Evolutionary conservation across 1,140 invertebrate genomes (phyloP), one percentile per base, ranked within the genome.

Genomic region (Lasaia peninsularis): DNA sequence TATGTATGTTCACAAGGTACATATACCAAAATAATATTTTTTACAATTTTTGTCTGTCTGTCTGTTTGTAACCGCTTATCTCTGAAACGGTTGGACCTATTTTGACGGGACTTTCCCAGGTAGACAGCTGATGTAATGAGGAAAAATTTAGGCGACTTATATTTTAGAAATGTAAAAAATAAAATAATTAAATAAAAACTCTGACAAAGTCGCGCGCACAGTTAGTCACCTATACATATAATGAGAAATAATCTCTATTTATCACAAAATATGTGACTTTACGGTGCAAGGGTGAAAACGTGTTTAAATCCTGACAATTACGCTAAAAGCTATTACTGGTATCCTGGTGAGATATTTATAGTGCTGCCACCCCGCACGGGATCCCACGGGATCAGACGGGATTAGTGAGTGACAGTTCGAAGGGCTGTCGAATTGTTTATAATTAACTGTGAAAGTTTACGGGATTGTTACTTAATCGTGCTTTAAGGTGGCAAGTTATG

Each of bases 401-500:
- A 44, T 44, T 44, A 44, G 37, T 9, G 35, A 44, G 37, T 44
- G 37, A 44, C 37, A 44, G 37, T 9, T 44, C 37, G 37, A 10
- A 44, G 37, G 37, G 37, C 16, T 44, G 10, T 44, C 37, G 37
- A 44, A 44, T 44, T 44, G 37, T 44, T 44, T 44, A 44, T 44
- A 44, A 44, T 44, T 44, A 44, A 44, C 37, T 44, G 37, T 44
- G 37, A 44, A 44, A 44, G 37, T 44, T 44, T 44, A 44, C 37
- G 37, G 37, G 37, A 44, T 44, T 44, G 37, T 10, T 18, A 44
- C 37, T 44, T 18, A 44, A n/a, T 44, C 14, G 9, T 18, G 37
- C 14, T 44, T 10, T 6, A 28, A 28, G 24, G 24, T 28, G 24
- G 24, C 1, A 28, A 28, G 24, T 28, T 28, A 28, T 6, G 24